Evolutionary conservation across 2,888 invertebrate genomes (phyloP).

Genomic region (Rosalia funebris): DNA sequence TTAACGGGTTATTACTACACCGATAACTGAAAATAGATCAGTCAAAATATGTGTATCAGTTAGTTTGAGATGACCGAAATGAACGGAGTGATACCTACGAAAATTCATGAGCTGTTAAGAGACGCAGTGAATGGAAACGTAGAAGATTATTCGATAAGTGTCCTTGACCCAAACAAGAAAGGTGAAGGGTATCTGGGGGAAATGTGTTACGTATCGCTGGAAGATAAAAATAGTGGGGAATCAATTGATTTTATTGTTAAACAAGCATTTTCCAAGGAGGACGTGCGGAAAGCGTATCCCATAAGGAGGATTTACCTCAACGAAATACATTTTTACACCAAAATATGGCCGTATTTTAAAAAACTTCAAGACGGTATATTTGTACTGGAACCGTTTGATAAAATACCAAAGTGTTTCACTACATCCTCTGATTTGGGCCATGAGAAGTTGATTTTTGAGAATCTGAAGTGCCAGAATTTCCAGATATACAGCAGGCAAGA

Average conservation of each 20-base stretch:
- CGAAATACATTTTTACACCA: slow-evolving; percentile 34
- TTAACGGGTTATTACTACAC: too few relatives aligned
- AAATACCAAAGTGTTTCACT: slow-evolving; percentile 29
- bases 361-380: slow-evolving; percentile 20
- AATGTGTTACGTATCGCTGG: slow-evolving; percentile 25
- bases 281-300: slow-evolving; percentile 13
- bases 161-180: slow-evolving; percentile 7
- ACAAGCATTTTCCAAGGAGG: slow-evolving; percentile 18
- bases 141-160: background rate
- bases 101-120: background rate
- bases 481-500: slow-evolving; percentile 24
- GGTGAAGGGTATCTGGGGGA: slow-evolving; percentile 38
- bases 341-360: slow-evolving; percentile 26
- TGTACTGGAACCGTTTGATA: slow-evolving; percentile 8
- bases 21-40: too few relatives aligned
- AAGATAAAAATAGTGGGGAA: slow-evolving; percentile 11
- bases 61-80: too few relatives aligned
- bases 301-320: slow-evolving; percentile 29
- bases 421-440: background rate
- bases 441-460: slow-evolving; percentile 40
- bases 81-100: background rate
- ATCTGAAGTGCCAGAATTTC: slow-evolving; percentile 36
- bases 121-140: background rate
- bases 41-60: too few relatives aligned
- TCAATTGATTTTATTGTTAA: slow-evolving; percentile 29